Conservation (phyloP, 2,797 vertebrate species). For the Gallinago stenura region DNA sequence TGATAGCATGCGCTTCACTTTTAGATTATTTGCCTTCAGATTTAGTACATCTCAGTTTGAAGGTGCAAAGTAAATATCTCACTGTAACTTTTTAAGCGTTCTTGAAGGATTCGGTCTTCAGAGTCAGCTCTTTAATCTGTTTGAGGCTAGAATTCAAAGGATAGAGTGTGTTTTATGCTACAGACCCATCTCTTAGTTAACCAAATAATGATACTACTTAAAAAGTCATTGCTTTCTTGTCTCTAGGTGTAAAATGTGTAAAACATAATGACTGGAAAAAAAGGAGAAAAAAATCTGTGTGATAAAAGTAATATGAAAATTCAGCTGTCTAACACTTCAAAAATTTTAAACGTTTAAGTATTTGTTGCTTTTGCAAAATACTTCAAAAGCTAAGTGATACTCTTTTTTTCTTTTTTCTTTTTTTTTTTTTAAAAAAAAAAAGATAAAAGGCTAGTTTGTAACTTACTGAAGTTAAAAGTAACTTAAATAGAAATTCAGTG, state of each 20-base stretch:
- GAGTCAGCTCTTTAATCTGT: not conserved
- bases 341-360: not conserved
- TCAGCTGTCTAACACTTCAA: not conserved
- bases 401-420: not conserved
- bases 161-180: not conserved
- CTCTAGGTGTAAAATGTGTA: not conserved
- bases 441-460: not conserved
- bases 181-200: not conserved
- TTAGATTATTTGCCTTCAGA: not conserved
- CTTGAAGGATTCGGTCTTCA: not conserved
- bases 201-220: not conserved
- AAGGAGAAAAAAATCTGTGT: not conserved
- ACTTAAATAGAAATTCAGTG: not conserved
- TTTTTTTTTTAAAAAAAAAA: not conserved
- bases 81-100: not conserved
- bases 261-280: not conserved
- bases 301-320: not conserved
- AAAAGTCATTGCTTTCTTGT: not conserved
- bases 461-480: not conserved
- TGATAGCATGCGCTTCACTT: not conserved
- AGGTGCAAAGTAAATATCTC: not conserved
- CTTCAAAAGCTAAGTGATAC: not conserved
- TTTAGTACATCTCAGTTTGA: not conserved
- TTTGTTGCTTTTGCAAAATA: not conserved
- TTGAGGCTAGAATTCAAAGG: not conserved